A percentile compares a stretch with the other conserved stretches of the same genome.
phyloP scores from a whole-genome alignment of 2,797 vertebrate species.

The Taeniopygia guttata region DNA sequence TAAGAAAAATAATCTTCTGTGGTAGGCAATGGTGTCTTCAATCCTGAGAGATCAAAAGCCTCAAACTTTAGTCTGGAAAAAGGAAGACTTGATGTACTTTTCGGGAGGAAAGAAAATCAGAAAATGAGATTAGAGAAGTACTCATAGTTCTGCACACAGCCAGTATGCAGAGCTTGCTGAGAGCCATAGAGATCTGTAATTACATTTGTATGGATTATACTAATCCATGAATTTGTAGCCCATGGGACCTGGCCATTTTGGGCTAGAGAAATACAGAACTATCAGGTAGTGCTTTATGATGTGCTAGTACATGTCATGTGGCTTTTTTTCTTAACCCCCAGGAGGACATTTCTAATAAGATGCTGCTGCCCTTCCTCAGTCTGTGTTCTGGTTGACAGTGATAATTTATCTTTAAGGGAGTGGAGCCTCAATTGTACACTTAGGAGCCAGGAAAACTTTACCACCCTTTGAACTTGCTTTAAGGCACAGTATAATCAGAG shows the following conservation, averaged over 20 bases:
- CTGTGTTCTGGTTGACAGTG: not conserved
- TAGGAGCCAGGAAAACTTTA: not conserved
- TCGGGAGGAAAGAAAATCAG: not conserved
- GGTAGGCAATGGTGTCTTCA: not conserved
- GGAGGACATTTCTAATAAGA: not conserved
- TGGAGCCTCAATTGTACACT: not conserved
- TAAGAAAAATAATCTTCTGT: not conserved
- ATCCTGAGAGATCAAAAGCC: not conserved
- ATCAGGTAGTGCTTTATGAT: not conserved
- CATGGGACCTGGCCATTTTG: not conserved
- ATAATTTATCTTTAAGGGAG: not conserved
- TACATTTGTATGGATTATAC: conserved; percentile 57
- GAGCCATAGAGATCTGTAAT: conserved; percentile 46
- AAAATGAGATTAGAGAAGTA: conserved; percentile 52
- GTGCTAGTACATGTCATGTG: not conserved
- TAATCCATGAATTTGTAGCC: conserved; percentile 45
- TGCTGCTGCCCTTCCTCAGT: not conserved
- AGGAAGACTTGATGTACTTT: not conserved
- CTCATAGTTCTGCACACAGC: not conserved
- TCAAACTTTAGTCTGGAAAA: not conserved
- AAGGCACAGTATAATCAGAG: not conserved
- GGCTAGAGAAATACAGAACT: not conserved
- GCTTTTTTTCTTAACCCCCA: not conserved
- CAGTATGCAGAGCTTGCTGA: conserved; percentile 1
- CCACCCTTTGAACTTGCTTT: not conserved